A percentile compares a stretch with the other conserved stretches of the same genome.
phyloP scores from a whole-genome alignment of 2,888 invertebrate species.

The Cheilosia vulpina region DNA sequence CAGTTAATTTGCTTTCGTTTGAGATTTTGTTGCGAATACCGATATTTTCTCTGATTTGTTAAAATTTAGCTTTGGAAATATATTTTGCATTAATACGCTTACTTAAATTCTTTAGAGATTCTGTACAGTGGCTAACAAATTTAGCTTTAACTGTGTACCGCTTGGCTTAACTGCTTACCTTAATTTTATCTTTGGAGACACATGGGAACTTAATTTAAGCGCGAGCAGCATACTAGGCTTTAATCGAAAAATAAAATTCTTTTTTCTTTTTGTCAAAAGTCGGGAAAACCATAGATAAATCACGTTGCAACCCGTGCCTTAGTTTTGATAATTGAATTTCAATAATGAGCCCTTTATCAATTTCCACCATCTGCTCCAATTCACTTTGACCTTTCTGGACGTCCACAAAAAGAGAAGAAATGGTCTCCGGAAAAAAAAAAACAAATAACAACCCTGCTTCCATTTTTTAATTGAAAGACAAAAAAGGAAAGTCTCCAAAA shows the following conservation, averaged over 20 bases:
- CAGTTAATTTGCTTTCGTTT: too few relatives aligned
- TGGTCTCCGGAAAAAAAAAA: background rate
- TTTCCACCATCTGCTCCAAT: constrained; percentile 19
- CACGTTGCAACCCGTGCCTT: background rate
- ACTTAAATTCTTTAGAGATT: too few relatives aligned
- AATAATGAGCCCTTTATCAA: background rate
- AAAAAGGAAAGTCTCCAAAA: background rate
- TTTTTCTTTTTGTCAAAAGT: background rate
- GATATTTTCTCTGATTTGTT: too few relatives aligned
- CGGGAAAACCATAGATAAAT: background rate
- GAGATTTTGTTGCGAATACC: too few relatives aligned
- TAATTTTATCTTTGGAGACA: too few relatives aligned
- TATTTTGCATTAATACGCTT: too few relatives aligned
- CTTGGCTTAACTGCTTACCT: too few relatives aligned
- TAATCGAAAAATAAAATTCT: background rate
- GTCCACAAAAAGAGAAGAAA: background rate
- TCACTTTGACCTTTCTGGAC: background rate
- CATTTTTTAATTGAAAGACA: constrained; percentile 16
- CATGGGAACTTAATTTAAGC: too few relatives aligned
- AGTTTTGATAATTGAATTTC: background rate
- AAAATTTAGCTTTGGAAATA: too few relatives aligned
- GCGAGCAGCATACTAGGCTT: too few relatives aligned
- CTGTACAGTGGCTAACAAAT: too few relatives aligned
- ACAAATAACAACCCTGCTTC: background rate
- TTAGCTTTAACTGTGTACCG: too few relatives aligned